These are phyloP conservation scores for Hirundichthys speculiger DNA, from an alignment of 2,113 vertebrate species.

Conservation along the genomic window DNA sequence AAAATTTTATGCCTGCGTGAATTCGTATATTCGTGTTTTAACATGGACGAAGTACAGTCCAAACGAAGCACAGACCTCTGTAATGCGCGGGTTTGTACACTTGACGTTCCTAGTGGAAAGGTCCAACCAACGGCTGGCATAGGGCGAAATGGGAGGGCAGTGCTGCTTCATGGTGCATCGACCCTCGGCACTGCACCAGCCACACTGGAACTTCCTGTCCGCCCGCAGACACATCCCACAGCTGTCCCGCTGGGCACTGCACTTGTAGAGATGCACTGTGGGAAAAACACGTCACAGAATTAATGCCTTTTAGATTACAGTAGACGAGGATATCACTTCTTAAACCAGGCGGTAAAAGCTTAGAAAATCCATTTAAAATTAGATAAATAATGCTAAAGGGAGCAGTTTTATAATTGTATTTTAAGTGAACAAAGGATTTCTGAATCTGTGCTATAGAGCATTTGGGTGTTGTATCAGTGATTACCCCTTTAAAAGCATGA, in stretches of 20 bases:
- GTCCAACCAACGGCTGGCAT: conserved; percentile 87
- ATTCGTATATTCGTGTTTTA: background rate
- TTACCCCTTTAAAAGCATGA: too few relatives aligned
- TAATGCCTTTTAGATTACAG: background rate
- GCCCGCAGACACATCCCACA: conserved; percentile 95
- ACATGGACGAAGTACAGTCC: too few relatives aligned
- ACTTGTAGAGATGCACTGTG: conserved; percentile 96
- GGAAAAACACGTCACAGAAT: background rate
- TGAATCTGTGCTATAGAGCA: too few relatives aligned
- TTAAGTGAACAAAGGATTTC: too few relatives aligned
- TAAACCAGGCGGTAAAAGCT: background rate
- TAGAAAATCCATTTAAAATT: background rate
- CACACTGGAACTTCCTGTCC: conserved; percentile 91
- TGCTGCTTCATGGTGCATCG: conserved; percentile 88
- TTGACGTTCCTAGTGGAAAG: conserved; percentile 89
- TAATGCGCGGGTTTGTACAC: conserved; percentile 94
- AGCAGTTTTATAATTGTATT: too few relatives aligned
- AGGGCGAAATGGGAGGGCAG: conserved; percentile 75
- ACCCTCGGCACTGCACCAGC: conserved; percentile 90
- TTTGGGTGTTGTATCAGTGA: too few relatives aligned
- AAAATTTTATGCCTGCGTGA: conserved; percentile 5
- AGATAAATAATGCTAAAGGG: too few relatives aligned
- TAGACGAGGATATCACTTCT: background rate
- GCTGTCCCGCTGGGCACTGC: conserved; percentile 92
- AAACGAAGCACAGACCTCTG: conserved; percentile 81